Evolutionary conservation across 2,888 invertebrate genomes (phyloP), one percentile per base, ranked within the genome.

Genomic region (Conops quadrifasciatus): DNA sequence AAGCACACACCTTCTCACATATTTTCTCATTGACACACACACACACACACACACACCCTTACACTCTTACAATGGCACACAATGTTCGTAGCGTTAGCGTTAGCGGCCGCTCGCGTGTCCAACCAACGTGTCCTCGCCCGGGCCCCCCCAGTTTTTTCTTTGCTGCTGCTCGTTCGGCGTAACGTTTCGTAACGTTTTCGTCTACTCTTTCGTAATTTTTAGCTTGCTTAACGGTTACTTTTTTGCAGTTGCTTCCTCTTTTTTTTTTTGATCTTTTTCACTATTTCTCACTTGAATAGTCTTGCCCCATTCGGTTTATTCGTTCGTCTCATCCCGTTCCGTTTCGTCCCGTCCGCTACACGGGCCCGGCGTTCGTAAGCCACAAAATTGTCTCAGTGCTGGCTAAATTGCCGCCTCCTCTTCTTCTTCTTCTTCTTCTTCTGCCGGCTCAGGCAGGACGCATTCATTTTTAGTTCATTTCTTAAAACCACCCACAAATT

Each of bases 111-210:
- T 64, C 70, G 63, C 74, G 74, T 78, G 75, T 76, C 78, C 77
- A 77, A 43, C 58, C 36, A 36, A 36, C 36, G 36, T 36, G 36
- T 36, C 36, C 36, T 36, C 36, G 9, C 36, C 9, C 36, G 36
- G 53, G n/a, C 16, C 60, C 68, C 47, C 60, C 62, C 68, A n/a
- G 47, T 68, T 67, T 67, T 80, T 80, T 78, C 78, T 77, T 76
- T 76, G 75, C 79, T 79, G 67, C n/a, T n/a, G 36, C 5, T 36
- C 36, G 5, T 36, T 36, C 9, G 36, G 36, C 36, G 36, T n/a
- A n/a, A n/a, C 60, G 49, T 68, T 68, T 68, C 51, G 68, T 51
- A 21, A 56, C 19, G 43, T 49, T 64, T 81, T 78, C 76, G 79
- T 76, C 79, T 58, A 26, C 58, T 45, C 24, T 43, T 62, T 45